phyloP scores from a whole-genome alignment of 2,888 invertebrate genomes.

The Aethes cnicana region DNA sequence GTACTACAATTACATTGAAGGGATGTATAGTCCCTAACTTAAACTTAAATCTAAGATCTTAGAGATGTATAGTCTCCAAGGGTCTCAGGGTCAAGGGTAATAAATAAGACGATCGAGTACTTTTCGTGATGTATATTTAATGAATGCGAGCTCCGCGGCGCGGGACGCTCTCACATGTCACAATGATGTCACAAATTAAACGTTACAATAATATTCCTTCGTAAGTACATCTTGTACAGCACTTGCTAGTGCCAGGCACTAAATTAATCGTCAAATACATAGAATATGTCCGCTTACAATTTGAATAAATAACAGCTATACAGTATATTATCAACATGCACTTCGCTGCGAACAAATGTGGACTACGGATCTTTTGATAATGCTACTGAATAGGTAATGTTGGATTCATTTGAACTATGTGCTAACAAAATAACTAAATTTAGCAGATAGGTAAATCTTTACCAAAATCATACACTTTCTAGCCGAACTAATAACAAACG shows the following conservation, averaged over 20 bases:
- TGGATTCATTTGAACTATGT: not conserved
- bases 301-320: not conserved
- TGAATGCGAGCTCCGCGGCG: constrained; percentile 24
- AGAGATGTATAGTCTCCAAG: too few relatives aligned
- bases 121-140: constrained; percentile 30
- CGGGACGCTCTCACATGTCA: not conserved
- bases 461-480: constrained; percentile 1
- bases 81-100: not conserved
- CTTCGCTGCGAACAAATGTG: too few relatives aligned
- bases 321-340: not conserved
- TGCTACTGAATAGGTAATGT: not conserved
- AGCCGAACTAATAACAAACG: constrained; percentile 9
- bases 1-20: too few relatives aligned
- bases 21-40: too few relatives aligned
- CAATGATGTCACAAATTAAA: too few relatives aligned
- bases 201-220: too few relatives aligned
- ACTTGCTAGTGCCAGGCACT: not conserved
- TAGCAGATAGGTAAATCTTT: not conserved
- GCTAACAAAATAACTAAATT: constrained; percentile 4
- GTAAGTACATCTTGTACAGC: not conserved
- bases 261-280: not conserved
- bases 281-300: not conserved
- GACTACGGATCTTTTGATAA: too few relatives aligned
- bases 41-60: too few relatives aligned
- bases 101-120: constrained; percentile 8